Percentiles rank a stretch among this genome's conserved stretches.
Conservation (phyloP, 2,113 vertebrate species). For the Mionectes macconnelli region DNA sequence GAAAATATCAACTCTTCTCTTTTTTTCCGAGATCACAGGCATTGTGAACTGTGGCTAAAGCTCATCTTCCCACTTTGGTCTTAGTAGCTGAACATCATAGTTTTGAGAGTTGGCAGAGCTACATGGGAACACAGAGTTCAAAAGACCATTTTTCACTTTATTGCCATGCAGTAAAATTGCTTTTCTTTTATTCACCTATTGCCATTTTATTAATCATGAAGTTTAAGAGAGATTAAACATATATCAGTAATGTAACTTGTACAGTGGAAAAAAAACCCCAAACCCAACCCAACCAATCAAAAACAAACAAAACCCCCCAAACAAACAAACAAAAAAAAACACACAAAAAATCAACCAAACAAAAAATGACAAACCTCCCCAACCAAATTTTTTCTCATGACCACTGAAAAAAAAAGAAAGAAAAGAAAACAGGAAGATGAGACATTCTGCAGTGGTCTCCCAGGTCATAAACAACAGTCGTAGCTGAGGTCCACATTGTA, state of each 20-base stretch:
- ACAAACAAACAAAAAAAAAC: not conserved
- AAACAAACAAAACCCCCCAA: not conserved
- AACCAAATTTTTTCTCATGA: not conserved
- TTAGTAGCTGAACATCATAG: not conserved
- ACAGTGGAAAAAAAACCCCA: not conserved
- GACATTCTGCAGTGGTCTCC: not conserved
- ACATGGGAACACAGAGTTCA: fast-evolving
- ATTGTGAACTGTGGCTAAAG: not conserved
- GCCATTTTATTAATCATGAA: not conserved
- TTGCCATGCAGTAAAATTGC: not conserved
- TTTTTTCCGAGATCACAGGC: not conserved
- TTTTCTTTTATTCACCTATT: not conserved
- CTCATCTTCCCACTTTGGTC: not conserved
- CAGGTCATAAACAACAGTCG: not conserved
- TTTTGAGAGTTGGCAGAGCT: not conserved
- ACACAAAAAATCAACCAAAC: not conserved
- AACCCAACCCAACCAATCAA: not conserved
- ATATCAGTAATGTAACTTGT: not conserved
- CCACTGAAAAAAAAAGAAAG: not conserved
- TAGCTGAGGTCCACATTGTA: not conserved
- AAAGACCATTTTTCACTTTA: not conserved
- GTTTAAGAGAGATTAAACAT: not conserved
- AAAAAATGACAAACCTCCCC: too few species aligned
- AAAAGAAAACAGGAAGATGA: not conserved
- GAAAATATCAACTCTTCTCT: not conserved